A percentile compares a stretch with the other conserved stretches of the same genome.
phyloP scores from a whole-genome alignment of 2,113 vertebrate species.

The Chionis minor region DNA sequence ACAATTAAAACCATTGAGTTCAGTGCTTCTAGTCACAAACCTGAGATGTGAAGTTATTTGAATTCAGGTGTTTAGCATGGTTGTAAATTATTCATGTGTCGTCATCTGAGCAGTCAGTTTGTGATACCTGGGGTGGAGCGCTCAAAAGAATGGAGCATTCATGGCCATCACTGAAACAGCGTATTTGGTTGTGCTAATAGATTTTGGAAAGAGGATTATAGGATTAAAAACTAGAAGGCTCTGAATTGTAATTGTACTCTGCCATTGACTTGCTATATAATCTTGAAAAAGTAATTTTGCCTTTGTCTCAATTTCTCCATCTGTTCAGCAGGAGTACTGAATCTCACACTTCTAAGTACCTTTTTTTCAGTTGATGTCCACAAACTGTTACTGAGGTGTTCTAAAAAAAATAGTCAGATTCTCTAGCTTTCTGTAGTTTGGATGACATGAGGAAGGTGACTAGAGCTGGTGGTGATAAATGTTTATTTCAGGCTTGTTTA shows the following conservation, averaged over 20 bases:
- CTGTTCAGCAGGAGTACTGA: background rate
- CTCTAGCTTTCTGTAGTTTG: background rate
- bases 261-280: background rate
- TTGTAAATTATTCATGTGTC: background rate
- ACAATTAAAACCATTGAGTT: background rate
- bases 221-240: background rate
- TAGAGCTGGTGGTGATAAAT: background rate
- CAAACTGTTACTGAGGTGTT: background rate
- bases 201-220: conserved; percentile 4
- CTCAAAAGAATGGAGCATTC: background rate
- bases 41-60: background rate
- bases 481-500: background rate
- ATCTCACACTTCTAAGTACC: background rate
- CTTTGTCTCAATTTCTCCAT: background rate
- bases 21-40: background rate
- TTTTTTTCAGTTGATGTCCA: background rate
- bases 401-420: background rate
- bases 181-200: background rate
- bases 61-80: background rate
- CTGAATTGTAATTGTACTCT: background rate
- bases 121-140: background rate
- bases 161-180: background rate
- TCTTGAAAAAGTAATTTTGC: background rate
- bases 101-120: background rate
- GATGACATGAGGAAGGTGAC: background rate